These are phyloP conservation scores for Baccha elongata DNA, from an alignment of 2,888 invertebrate species.

Conservation along the genomic window DNA sequence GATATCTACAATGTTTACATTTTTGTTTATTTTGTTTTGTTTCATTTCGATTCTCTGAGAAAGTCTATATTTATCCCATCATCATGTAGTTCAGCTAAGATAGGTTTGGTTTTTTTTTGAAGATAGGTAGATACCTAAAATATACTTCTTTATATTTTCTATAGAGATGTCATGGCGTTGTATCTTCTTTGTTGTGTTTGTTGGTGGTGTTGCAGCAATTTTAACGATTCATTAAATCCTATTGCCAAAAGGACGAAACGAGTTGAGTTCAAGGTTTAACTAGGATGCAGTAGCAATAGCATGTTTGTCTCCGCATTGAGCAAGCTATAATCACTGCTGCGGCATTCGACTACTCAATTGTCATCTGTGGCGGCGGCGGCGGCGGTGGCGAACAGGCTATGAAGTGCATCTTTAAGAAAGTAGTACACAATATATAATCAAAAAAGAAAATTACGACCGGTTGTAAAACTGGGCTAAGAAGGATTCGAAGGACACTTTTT, in stretches of 20 bases:
- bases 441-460: neutral
- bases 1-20: too few species aligned
- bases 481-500: neutral
- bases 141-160: neutral
- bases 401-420: neutral
- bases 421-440: neutral
- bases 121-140: too few species aligned
- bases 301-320: slow-evolving; percentile 68
- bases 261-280: slow-evolving; percentile 70
- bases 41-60: slow-evolving; percentile 28
- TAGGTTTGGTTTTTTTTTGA: slow-evolving; percentile 9
- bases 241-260: slow-evolving; percentile 71
- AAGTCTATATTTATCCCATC: slow-evolving; percentile 1
- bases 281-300: slow-evolving; percentile 47
- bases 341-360: slow-evolving; percentile 45
- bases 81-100: slow-evolving; percentile 15
- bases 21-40: slow-evolving; percentile 11
- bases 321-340: slow-evolving; percentile 61
- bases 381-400: neutral
- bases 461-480: neutral
- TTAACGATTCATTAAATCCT: slow-evolving; percentile 72
- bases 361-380: slow-evolving; percentile 7
- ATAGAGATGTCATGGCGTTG: neutral
- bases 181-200: slow-evolving; percentile 38
- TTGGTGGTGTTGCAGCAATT: slow-evolving; percentile 65